Conservation (phyloP, 2,888 invertebrate genomes). For the Taphrorychus bicolor region DNA sequence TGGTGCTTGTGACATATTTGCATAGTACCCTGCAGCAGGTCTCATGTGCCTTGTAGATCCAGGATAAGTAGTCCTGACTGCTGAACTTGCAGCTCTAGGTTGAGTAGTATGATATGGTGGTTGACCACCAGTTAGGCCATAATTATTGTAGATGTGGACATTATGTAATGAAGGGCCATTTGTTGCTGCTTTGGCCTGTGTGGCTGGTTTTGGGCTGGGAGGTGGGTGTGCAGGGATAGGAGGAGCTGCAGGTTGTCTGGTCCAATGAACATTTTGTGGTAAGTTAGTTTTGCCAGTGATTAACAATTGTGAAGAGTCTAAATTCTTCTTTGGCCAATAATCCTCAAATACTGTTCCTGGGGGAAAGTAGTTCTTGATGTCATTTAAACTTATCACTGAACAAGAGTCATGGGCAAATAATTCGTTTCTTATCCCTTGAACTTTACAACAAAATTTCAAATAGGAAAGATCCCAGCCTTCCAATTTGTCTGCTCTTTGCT, state of each 20-base stretch:
- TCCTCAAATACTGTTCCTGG: conserved; percentile 90
- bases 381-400: conserved; percentile 87
- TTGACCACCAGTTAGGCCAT: conserved; percentile 50
- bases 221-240: conserved; percentile 67
- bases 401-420: conserved; percentile 90
- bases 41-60: conserved; percentile 53
- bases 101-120: conserved; percentile 52
- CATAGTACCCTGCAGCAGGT: conserved; percentile 50
- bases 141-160: conserved; percentile 52
- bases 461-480: conserved; percentile 94
- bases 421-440: conserved; percentile 91
- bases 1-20: conserved; percentile 58
- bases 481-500: conserved; percentile 83
- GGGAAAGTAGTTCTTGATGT: conserved; percentile 90
- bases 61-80: conserved; percentile 54
- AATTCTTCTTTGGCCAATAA: conserved; percentile 91
- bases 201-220: conserved; percentile 57
- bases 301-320: conserved; percentile 76
- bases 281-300: conserved; percentile 65
- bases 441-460: conserved; percentile 93
- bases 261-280: conserved; percentile 73
- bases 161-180: conserved; percentile 53
- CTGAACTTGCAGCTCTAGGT: conserved; percentile 51
- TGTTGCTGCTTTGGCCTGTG: conserved; percentile 54
- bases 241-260: conserved; percentile 77